Evolutionary conservation across 2,888 invertebrate genomes (phyloP), one percentile per base, ranked within the genome.

Genomic region (Ditula angustiorana): DNA sequence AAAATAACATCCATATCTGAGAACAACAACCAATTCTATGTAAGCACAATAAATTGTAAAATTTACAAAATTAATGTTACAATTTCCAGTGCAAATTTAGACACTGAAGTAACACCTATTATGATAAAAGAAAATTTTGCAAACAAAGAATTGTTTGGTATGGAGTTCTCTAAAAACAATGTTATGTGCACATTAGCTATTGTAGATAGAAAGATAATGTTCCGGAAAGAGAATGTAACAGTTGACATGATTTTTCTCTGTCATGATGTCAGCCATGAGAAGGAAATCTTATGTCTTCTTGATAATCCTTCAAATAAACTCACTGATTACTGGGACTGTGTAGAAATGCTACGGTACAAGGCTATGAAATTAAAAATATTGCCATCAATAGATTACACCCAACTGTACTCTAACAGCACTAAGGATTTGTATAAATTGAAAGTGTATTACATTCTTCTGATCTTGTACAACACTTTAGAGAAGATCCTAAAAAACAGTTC

Each of bases 341-440:
- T 92, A 52, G 88, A 89, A 76, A 41, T 83, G 2, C 53, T 91
- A 2, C 71, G 90, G 59, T 88, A 78, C 58, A 86, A 80, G 72
- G 73, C 77, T 4, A 74, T 83, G 28, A 92, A 89, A 72, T 63
- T 73, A 1, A 90, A 83, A 67, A 66, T 66, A 5, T 64, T 87
- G 23, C 90, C 90, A 0, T 47, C 66, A 5, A 52, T 83, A 19
- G 78, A 89, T 59, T 86, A 74, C 37, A 47, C 72, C 5, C 50
- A 74, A 21, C 67, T 91, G 2, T 83, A 82, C 33, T 47, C 66
- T 50, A 76, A 81, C 59, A 79, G 74, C 2, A 71, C 77, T 0
- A 69, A 59, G 2, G 80, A 89, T 72, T 52, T 77, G 0, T 90
- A 88, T 67, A 81, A 81, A 67, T 72, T 87, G 0, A 91, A 87